Evolutionary conservation across 2,888 invertebrate genomes (phyloP), one percentile per base, ranked within the genome.

Genomic region (Plebejus melissa): DNA sequence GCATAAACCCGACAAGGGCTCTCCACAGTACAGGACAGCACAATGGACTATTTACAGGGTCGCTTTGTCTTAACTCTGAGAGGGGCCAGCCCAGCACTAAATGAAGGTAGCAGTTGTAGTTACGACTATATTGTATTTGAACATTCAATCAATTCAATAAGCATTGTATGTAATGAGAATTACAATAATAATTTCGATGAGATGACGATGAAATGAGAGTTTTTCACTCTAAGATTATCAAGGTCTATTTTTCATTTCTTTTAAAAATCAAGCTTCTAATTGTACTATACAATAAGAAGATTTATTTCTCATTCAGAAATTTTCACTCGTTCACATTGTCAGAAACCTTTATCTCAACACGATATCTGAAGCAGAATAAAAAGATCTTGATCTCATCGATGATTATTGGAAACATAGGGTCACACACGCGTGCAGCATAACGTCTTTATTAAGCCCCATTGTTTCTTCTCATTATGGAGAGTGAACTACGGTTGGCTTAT

Each of bases 381-480:
- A 70, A 77, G 76, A 78, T 77, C 46, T 36, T 70, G 74, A 75
- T 76, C 77, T 50, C 22, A 32, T 54, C 71, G 71, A 71, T 71
- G 72, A 72, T 32, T 54, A 72, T 75, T 28, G 71, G 38, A 36
- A 41, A 57, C 75, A 83, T 86, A 84, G 13, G 76, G 69, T 76
- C 77, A 78, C 77, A 77, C 76, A 78, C 76, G 76, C 76, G 87
- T 88, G 58, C 80, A 87, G 87, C 70, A 82, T 83, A 84, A 90
- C 86, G 88, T 90, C 90, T 92, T 89, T 91, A 92, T 93, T 91
- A 92, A 90, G 86, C 77, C 81, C 81, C 85, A 91, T 92, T 93
- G 93, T 92, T 89, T 82, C 78, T 81, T 87, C 91, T 93, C 90
- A 92, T 92, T 91, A 91, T 89, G 89, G 90, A 83, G 84, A 85